Evolutionary conservation across 2,888 invertebrate species (phyloP).

Genomic region (Calameuta pallipes): DNA sequence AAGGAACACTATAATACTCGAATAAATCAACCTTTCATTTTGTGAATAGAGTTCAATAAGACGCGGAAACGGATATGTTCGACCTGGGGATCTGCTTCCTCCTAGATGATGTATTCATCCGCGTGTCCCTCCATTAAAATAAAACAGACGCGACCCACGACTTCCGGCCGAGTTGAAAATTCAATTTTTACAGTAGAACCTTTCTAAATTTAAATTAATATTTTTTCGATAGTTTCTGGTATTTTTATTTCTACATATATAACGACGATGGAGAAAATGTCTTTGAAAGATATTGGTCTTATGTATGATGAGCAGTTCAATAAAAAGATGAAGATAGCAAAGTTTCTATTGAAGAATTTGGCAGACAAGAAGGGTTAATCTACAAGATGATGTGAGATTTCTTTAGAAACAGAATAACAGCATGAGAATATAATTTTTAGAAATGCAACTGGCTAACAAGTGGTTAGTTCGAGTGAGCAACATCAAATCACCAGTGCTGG

Average conservation of each 20-base stretch:
- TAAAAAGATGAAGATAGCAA: constrained; percentile 66
- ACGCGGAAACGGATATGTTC: background rate
- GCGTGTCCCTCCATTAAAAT: background rate
- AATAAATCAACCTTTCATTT: background rate
- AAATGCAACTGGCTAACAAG: constrained; percentile 49
- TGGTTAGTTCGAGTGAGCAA: constrained; percentile 66
- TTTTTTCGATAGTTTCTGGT: background rate
- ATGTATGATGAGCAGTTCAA: constrained; percentile 69
- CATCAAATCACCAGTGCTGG: constrained; percentile 64
- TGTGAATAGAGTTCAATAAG: background rate
- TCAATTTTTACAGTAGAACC: constrained; percentile 6
- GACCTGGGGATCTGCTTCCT: background rate
- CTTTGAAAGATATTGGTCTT: constrained; percentile 44
- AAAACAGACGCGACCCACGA: background rate
- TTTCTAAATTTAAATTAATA: background rate
- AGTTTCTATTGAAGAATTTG: constrained; percentile 64
- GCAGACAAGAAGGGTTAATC: constrained; percentile 56
- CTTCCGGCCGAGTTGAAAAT: constrained; percentile 4
- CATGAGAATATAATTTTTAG: constrained; percentile 18
- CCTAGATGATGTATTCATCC: background rate
- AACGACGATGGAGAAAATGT: constrained; percentile 31
- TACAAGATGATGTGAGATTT: background rate
- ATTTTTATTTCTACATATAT: background rate
- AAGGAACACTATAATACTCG: background rate
- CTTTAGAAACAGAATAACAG: background rate